Evolutionary conservation across 2,888 invertebrate genomes (phyloP).

Genomic region (Stenchaetothrips biformis): DNA sequence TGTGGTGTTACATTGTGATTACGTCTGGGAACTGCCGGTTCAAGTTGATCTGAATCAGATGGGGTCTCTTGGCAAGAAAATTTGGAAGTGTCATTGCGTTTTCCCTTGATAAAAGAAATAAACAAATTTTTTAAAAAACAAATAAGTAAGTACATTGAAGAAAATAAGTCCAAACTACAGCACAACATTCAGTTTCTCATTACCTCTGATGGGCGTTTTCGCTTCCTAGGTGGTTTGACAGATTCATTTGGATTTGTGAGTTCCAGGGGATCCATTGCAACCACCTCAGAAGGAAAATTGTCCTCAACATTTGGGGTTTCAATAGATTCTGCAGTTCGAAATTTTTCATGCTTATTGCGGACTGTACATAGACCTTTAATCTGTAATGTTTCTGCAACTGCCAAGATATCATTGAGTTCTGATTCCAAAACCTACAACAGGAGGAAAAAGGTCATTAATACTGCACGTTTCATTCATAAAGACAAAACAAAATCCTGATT

Average conservation of each 20-base stretch:
- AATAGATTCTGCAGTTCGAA: constrained; percentile 40
- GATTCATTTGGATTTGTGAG: not conserved
- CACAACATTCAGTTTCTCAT: not conserved
- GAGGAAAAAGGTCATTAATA: not conserved
- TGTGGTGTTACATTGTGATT: too few species aligned
- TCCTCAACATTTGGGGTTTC: constrained; percentile 5
- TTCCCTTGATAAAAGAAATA: too few species aligned
- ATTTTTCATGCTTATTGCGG: constrained; percentile 42
- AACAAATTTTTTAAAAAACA: too few species aligned
- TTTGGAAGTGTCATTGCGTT: too few species aligned
- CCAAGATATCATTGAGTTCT: constrained; percentile 47
- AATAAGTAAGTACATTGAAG: too few species aligned
- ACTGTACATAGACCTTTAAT: constrained; percentile 50
- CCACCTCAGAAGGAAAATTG: not conserved
- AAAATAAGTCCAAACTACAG: too few species aligned
- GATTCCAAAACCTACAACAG: constrained; percentile 43
- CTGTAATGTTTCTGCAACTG: constrained; percentile 48
- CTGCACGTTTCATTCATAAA: not conserved
- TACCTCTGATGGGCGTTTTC: not conserved
- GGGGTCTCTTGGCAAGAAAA: too few species aligned
- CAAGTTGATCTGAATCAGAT: too few species aligned
- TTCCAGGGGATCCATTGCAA: not conserved
- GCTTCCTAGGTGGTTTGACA: not conserved
- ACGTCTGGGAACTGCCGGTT: too few species aligned
- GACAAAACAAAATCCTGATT: not conserved